These are phyloP conservation scores for Aleiodes leptofemur DNA, from an alignment of 2,888 invertebrate genomes.

Conservation along the genomic window DNA sequence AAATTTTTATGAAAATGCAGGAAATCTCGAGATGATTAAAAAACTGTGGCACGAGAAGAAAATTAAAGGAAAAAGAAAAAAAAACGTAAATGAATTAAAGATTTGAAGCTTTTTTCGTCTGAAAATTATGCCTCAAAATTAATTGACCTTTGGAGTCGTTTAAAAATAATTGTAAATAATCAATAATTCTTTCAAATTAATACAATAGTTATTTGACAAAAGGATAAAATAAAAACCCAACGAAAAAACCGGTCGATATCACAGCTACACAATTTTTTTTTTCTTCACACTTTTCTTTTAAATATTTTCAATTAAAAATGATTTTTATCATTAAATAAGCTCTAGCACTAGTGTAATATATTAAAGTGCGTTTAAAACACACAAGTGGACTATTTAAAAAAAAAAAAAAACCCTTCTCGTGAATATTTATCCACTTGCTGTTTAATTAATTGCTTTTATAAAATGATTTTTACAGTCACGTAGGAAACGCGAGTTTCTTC, in stretches of 20 bases:
- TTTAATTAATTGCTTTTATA: constrained; percentile 37
- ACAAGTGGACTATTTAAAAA: not conserved
- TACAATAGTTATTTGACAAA: constrained; percentile 48
- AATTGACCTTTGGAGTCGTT: constrained; percentile 26
- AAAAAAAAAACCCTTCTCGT: not conserved
- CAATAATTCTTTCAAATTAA: constrained; percentile 19
- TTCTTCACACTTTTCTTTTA: constrained; percentile 47
- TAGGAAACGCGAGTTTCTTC: constrained; percentile 71
- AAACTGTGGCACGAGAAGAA: constrained; percentile 32
- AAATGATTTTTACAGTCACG: constrained; percentile 65
- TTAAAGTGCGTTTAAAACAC: constrained; percentile 40
- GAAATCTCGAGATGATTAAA: constrained; percentile 12
- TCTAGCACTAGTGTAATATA: constrained; percentile 52
- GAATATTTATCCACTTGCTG: constrained; percentile 22
- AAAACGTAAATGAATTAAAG: not conserved
- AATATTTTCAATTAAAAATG: constrained; percentile 50
- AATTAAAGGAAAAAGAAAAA: constrained; percentile 3
- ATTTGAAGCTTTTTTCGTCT: not conserved
- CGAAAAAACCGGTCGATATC: constrained; percentile 70
- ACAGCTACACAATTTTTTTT: constrained; percentile 71
- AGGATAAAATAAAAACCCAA: constrained; percentile 58
- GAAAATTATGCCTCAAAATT: constrained; percentile 43
- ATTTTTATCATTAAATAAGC: constrained; percentile 52
- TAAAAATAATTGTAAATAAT: not conserved
- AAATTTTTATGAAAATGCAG: constrained; percentile 15